Percentiles rank a stretch among this genome's conserved stretches.
Evolutionary conservation across 2,888 invertebrate species (phyloP).

Genomic region (Conistra vaccinii): DNA sequence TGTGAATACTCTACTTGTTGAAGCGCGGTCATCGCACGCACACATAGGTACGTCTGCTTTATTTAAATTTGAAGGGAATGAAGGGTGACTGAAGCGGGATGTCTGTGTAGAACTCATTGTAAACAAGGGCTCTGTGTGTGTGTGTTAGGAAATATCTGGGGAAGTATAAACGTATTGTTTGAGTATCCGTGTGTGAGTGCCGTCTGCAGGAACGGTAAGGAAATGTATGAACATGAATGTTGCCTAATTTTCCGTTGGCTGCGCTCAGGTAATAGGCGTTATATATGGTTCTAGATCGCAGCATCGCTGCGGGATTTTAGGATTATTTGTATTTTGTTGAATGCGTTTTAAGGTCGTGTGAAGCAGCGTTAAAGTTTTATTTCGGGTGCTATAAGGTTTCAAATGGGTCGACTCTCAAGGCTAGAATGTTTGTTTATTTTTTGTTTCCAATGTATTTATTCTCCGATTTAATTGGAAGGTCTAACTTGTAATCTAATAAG

Average conservation of each 20-base stretch:
- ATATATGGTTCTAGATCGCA: conserved; percentile 46
- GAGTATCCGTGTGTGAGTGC: conserved; percentile 5
- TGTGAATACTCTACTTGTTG: conserved; percentile 11
- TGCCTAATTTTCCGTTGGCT: conserved; percentile 51
- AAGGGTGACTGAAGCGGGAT: conserved; percentile 6
- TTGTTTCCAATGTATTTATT: conserved; percentile 37
- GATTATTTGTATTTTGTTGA: conserved; percentile 47
- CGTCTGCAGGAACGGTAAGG: conserved; percentile 45
- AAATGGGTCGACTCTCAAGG: conserved; percentile 48
- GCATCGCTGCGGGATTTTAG: conserved; percentile 44
- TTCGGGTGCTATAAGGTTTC: conserved; percentile 44
- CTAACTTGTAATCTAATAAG: conserved; percentile 43
- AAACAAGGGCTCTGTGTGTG: conserved; percentile 15
- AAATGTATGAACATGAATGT: conserved; percentile 44
- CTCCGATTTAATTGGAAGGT: conserved; percentile 49
- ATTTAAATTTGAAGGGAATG: conserved; percentile 1
- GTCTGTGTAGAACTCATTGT: neutral
- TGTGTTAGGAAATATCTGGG: conserved; percentile 8
- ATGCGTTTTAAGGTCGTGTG: conserved; percentile 47
- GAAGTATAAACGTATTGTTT: neutral
- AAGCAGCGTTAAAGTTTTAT: conserved; percentile 55
- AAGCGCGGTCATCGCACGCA: conserved; percentile 15
- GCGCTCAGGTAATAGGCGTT: conserved; percentile 54
- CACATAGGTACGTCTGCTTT: conserved; percentile 11
- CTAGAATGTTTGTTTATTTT: conserved; percentile 40